Evolutionary conservation across 1,140 invertebrate genomes (phyloP).

Genomic region (Pentalonia nigronervosa): DNA sequence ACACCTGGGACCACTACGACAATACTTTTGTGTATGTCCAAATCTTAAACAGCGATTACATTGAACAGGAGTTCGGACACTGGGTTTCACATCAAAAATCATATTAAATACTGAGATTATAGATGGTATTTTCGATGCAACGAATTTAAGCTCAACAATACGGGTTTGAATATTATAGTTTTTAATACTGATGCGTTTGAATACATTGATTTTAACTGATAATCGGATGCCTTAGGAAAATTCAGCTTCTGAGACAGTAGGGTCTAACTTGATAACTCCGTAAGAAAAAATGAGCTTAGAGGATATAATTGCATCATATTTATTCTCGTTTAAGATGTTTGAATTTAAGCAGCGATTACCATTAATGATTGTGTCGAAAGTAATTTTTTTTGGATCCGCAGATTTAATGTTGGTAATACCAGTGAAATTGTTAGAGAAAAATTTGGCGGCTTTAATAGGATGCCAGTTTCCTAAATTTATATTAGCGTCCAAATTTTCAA

Average conservation of each 20-base stretch:
- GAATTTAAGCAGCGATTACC: neutral
- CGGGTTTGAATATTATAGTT: neutral
- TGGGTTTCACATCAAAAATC: neutral
- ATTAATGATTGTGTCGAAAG: neutral
- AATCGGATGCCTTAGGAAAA: neutral
- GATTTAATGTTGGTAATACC: neutral
- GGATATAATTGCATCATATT: neutral
- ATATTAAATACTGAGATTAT: neutral
- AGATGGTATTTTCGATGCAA: neutral
- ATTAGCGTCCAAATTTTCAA: no score
- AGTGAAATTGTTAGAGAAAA: neutral
- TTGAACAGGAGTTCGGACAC: neutral
- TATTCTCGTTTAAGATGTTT: neutral
- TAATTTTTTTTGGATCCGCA: neutral
- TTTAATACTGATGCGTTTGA: neutral
- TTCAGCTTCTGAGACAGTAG: neutral
- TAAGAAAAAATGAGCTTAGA: neutral
- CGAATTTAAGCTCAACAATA: neutral
- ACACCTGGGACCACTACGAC: neutral
- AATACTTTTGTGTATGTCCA: slow-evolving; percentile 5
- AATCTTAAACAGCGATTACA: neutral
- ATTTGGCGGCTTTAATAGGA: neutral
- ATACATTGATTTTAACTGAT: neutral
- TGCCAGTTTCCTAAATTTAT: no score
- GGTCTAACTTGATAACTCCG: neutral